Conservation (phyloP, 2,888 invertebrate genomes). For the Protophormia terraenovae region DNA sequence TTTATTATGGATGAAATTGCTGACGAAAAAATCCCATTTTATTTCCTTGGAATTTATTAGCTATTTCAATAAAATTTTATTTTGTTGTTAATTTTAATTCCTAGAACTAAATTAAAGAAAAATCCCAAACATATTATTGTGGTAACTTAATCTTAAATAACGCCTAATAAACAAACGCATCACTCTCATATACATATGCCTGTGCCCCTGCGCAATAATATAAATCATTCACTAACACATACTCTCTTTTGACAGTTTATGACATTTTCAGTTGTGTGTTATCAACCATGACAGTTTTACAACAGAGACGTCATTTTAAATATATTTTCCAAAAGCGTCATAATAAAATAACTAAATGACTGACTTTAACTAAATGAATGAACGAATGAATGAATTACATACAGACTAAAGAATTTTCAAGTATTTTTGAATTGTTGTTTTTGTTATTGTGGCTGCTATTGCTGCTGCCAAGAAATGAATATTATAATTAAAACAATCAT, state of each 20-base stretch:
- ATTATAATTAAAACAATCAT: constrained; percentile 68
- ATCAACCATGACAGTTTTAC: constrained; percentile 60
- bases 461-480: constrained; percentile 48
- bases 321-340: constrained; percentile 58
- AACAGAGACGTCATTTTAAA: constrained; percentile 60
- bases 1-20: too few species aligned
- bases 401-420: constrained; percentile 33
- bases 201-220: neutral
- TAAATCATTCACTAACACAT: constrained; percentile 13
- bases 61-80: too few species aligned
- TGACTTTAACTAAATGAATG: neutral
- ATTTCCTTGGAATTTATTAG: too few species aligned
- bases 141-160: neutral
- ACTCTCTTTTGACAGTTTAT: constrained; percentile 48
- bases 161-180: neutral
- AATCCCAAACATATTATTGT: neutral
- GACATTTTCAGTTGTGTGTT: constrained; percentile 26
- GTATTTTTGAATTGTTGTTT: neutral
- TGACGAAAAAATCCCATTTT: too few species aligned
- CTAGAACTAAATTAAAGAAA: neutral
- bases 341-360: too few species aligned
- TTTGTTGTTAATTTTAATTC: too few species aligned
- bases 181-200: neutral
- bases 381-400: constrained; percentile 28
- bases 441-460: neutral